Evolutionary conservation across 1,140 invertebrate genomes (phyloP), one percentile per base, ranked within the genome.

Genomic region (Ceratosolen fusciceps): DNA sequence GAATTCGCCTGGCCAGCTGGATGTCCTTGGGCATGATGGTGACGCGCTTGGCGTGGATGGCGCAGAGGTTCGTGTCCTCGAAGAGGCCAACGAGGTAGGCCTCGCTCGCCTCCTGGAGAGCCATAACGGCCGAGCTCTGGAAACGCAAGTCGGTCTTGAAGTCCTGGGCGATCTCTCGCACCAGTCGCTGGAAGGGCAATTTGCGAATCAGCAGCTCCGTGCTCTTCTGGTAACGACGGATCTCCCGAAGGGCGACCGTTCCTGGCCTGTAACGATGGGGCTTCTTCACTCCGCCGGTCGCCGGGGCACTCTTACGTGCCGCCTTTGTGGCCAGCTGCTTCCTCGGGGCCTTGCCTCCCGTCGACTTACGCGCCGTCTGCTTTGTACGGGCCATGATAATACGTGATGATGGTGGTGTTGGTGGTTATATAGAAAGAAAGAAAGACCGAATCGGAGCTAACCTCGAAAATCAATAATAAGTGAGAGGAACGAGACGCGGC

Each of bases 171-270:
- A 56, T 56, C 24, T 56, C 54, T 8, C 54, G 54, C 5, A 56
- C 54, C 5, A 56, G 54, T 2, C 54, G 54, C 54, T 56, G 54
- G 54, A 56, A 56, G n/a, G 56, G 26, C 24, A 60, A 9, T 31
- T 60, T 60, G 8, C 26, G 56, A 9, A 60, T 62, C 0, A 62
- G 29, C 4, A 62, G 58, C 29, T 62, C 58, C 0, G 58, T 62
- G 58, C 58, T 62, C 29, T 62, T 62, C 14, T 62, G 58, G 29
- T 62, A 62, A 9, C 58, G 58, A 62, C 58, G 58, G 21, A 56
- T 56, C n/a, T 56, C 54, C 2, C 54, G 54, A 12, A 56, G 54
- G 24, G 54, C 54, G 54, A 56, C 54, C 2, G 54, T 56, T 56
- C 54, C 54, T 4, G 54, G 54, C 2, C 54, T 21, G 54, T 56